phyloP scores from a whole-genome alignment of 2,797 vertebrate genomes.

The Tinamus major region DNA sequence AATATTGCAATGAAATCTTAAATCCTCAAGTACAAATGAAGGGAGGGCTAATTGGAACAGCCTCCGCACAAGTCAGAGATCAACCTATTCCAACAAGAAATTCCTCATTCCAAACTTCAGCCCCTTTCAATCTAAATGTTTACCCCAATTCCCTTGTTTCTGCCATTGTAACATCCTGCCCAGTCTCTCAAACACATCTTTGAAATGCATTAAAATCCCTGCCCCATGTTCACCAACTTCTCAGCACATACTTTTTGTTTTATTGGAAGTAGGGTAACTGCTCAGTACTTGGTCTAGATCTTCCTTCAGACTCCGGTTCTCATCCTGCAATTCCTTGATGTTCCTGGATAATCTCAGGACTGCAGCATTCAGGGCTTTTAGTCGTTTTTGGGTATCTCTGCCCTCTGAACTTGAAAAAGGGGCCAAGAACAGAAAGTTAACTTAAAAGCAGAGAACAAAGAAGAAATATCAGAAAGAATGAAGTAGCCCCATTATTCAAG shows the following conservation, averaged over 20 bases:
- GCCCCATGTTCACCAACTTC: fast-evolving
- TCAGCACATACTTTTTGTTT: conserved; percentile 58
- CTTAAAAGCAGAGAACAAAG: conserved; percentile 22
- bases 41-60: background rate
- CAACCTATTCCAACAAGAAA: background rate
- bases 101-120: background rate
- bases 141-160: background rate
- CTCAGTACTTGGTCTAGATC: conserved; percentile 83
- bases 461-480: background rate
- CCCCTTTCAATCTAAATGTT: background rate
- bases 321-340: conserved; percentile 86
- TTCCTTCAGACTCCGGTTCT: conserved; percentile 86
- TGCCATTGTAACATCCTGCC: background rate
- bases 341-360: conserved; percentile 86
- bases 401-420: conserved; percentile 76
- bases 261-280: conserved; percentile 57
- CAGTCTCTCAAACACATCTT: background rate
- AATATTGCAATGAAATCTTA: background rate
- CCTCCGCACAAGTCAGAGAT: background rate
- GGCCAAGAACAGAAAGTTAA: conserved; percentile 24
- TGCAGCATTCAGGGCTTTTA: conserved; percentile 84
- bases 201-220: background rate
- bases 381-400: conserved; percentile 81
- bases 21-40: background rate
- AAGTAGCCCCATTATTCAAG: background rate